phyloP scores from a whole-genome alignment of 2,888 invertebrate species.

The Encarsia formosa region DNA sequence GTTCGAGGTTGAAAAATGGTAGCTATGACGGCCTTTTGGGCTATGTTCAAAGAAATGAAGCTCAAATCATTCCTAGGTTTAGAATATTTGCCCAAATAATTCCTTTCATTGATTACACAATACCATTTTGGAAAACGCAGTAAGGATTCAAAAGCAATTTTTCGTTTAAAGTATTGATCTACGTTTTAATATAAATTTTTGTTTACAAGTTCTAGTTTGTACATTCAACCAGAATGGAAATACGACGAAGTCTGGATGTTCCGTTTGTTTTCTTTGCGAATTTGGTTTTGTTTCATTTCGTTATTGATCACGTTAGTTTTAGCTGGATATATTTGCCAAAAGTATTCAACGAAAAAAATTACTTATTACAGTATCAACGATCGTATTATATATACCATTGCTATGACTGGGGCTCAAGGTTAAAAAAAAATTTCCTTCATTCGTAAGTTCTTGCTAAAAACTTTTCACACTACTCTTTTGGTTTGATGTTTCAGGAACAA shows the following conservation, averaged over 20 bases:
- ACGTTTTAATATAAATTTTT: not conserved
- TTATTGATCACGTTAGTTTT: too few species aligned
- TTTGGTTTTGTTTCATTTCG: too few species aligned
- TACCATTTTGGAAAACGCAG: not conserved
- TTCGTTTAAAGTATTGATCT: not conserved
- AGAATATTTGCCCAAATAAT: not conserved
- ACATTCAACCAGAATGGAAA: not conserved
- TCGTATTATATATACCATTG: constrained; percentile 22
- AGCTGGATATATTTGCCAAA: too few species aligned
- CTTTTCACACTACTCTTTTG: too few species aligned
- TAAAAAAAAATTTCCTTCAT: too few species aligned
- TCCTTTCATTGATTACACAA: not conserved
- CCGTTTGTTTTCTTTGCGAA: not conserved
- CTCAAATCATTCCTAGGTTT: not conserved
- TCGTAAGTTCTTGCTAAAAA: too few species aligned
- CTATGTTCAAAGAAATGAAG: not conserved
- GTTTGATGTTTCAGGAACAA: too few species aligned
- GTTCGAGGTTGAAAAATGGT: not conserved
- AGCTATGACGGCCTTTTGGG: not conserved
- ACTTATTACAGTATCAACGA: constrained; percentile 16
- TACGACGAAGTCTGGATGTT: not conserved
- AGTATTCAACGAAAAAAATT: too few species aligned
- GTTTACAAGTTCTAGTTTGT: not conserved
- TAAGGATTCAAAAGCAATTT: not conserved
- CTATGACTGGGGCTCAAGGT: too few species aligned